Percentiles rank a stretch among this genome's conserved stretches.
Conservation (phyloP, 2,113 vertebrate genomes). For the Ranitomeya imitator region DNA sequence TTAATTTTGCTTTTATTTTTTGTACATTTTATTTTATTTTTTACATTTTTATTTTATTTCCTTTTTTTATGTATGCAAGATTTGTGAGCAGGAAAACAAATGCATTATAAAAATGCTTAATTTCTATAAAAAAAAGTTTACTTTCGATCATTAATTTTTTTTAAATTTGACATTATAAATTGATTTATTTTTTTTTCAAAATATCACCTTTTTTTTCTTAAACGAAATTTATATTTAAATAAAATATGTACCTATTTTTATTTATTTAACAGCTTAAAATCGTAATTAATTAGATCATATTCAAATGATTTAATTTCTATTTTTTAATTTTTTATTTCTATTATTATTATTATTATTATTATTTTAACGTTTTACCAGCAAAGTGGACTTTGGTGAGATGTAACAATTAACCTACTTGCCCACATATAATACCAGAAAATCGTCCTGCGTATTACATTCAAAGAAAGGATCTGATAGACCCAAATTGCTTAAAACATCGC, state of each 20-base stretch:
- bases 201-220: not conserved
- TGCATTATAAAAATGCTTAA: no score
- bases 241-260: no score
- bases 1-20: not conserved
- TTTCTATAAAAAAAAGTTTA: no score
- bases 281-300: not conserved
- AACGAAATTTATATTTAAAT: not conserved
- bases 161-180: no score
- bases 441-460: conserved; percentile 75
- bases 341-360: not conserved
- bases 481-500: conserved; percentile 86
- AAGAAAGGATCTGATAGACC: conserved; percentile 81
- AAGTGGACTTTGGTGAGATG: conserved; percentile 67
- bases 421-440: conserved; percentile 81
- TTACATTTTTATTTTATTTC: not conserved
- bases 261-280: no score
- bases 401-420: conserved; percentile 83
- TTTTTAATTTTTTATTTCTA: no score
- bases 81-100: no score
- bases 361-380: not conserved
- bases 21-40: not conserved
- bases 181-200: no score
- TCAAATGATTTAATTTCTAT: not conserved
- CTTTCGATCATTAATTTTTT: no score
- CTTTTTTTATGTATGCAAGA: no score